Evolutionary conservation across 2,888 invertebrate species (phyloP).

Genomic region (Cataglyphis albicans): DNA sequence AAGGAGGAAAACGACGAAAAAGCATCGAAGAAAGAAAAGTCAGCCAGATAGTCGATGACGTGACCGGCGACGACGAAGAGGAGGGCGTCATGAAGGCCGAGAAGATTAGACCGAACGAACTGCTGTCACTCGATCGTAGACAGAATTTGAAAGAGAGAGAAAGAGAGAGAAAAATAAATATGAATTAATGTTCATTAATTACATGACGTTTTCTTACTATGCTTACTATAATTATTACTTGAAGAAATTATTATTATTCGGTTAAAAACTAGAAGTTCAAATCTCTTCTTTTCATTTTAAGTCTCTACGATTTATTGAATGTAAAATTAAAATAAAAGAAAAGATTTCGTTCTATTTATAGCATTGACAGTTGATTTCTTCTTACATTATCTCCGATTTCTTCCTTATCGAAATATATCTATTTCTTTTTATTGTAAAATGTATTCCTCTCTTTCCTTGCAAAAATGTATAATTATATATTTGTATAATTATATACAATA

Average conservation of each 20-base stretch:
- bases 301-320: background rate
- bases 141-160: background rate
- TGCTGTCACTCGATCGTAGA: background rate
- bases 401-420: background rate
- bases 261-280: background rate
- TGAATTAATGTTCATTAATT: constrained; percentile 17
- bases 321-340: background rate
- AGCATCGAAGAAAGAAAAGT: constrained; percentile 41
- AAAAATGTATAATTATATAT: background rate
- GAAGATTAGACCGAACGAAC: background rate
- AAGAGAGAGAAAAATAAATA: background rate
- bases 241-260: background rate
- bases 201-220: background rate
- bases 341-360: background rate
- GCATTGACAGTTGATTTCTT: background rate
- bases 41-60: constrained; percentile 55
- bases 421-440: background rate
- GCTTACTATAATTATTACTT: background rate
- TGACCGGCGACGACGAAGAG: constrained; percentile 33
- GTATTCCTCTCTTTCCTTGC: background rate
- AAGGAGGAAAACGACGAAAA: constrained; percentile 53
- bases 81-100: constrained; percentile 25
- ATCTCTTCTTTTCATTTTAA: background rate
- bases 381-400: background rate
- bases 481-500: background rate